phyloP scores from a whole-genome alignment of 92 coral and sea anemone genomes.

The Heliopora coerulea region DNA sequence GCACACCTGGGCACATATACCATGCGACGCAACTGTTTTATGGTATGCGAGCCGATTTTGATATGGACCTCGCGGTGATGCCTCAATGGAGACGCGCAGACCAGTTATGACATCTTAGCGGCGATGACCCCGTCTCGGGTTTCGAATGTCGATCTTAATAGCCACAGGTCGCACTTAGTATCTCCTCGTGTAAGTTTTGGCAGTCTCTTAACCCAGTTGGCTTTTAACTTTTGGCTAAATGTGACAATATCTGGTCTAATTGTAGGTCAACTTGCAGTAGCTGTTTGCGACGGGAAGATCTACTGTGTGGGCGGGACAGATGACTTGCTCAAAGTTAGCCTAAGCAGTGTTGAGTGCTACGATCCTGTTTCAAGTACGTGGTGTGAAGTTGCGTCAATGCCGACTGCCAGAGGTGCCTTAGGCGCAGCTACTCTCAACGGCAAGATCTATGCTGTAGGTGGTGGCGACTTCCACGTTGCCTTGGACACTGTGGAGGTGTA shows the following conservation, averaged over 20 bases:
- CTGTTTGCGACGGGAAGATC: slow-evolving; percentile 41
- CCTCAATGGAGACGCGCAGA: too few species aligned
- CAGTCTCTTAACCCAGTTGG: too few species aligned
- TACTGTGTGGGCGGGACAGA: slow-evolving; percentile 42
- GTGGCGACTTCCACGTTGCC: slow-evolving; percentile 49
- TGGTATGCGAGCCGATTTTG: too few species aligned
- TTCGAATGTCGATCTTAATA: too few species aligned
- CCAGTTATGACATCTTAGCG: too few species aligned
- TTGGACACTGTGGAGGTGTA: slow-evolving; percentile 61
- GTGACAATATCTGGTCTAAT: not conserved
- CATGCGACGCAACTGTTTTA: too few species aligned
- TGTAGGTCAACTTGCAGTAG: slow-evolving; percentile 38
- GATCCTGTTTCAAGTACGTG: slow-evolving; percentile 82
- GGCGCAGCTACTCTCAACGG: slow-evolving; percentile 83
- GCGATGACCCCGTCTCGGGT: too few species aligned
- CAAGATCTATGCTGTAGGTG: slow-evolving; percentile 90
- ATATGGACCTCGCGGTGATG: too few species aligned
- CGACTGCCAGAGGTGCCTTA: slow-evolving; percentile 85
- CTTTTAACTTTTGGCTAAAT: too few species aligned
- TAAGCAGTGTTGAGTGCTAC: slow-evolving; percentile 84
- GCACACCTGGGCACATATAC: too few species aligned
- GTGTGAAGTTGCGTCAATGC: slow-evolving; percentile 80
- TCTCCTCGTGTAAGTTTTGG: too few species aligned
- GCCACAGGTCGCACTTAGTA: too few species aligned
- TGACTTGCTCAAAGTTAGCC: slow-evolving; percentile 39